Percentiles rank a stretch among this genome's conserved stretches.
Conservation (phyloP, 2,888 invertebrate genomes). For the Epinotia demarniana region DNA sequence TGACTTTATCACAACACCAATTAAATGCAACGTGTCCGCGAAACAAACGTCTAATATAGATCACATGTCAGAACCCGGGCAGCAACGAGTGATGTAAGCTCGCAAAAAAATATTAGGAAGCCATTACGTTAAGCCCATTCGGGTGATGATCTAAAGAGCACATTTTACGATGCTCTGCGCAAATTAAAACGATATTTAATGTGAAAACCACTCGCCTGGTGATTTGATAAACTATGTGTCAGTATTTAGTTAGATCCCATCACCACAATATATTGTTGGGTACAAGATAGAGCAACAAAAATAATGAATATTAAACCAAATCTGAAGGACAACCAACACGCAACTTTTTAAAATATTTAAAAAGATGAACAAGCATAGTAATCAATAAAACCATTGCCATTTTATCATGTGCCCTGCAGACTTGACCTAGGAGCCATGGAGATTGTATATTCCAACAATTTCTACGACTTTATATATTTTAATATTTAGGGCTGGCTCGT, state of each 20-base stretch:
- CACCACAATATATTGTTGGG: not conserved
- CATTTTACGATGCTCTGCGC: constrained; percentile 42
- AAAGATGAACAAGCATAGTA: constrained; percentile 16
- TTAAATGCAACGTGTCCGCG: not conserved
- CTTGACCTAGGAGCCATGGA: constrained; percentile 7
- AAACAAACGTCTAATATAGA: not conserved
- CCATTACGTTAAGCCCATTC: constrained; percentile 50
- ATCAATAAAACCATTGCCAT: constrained; percentile 8
- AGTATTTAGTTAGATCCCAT: not conserved
- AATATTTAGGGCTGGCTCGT: not conserved
- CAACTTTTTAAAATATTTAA: not conserved
- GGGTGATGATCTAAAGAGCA: constrained; percentile 53
- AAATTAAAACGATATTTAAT: constrained; percentile 36
- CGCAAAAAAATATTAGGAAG: constrained; percentile 58
- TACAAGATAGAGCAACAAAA: too few relatives aligned
- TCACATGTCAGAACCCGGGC: not conserved
- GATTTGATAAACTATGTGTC: not conserved
- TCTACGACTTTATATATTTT: not conserved
- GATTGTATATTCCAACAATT: constrained; percentile 31
- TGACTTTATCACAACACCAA: not conserved
- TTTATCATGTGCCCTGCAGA: constrained; percentile 5
- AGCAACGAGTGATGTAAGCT: constrained; percentile 59
- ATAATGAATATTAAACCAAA: too few relatives aligned
- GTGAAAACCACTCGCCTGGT: constrained; percentile 6
- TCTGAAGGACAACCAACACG: too few relatives aligned